Evolutionary conservation across 2,797 vertebrate species (phyloP).

Genomic region (Eulemur coronatus): DNA sequence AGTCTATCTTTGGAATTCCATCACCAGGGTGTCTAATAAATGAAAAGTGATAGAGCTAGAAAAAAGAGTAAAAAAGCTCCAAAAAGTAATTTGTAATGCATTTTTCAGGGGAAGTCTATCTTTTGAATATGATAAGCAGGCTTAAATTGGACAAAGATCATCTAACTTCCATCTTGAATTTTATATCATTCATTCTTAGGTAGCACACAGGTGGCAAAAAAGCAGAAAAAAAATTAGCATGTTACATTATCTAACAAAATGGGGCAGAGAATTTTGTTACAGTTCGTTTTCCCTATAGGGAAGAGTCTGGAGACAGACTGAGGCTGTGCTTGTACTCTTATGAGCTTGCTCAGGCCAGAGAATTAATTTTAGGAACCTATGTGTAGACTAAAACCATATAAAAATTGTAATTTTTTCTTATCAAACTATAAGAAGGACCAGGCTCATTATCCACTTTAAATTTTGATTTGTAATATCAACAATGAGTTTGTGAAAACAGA

Average conservation of each 20-base stretch:
- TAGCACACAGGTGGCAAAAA: not conserved
- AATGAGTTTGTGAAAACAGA: not conserved
- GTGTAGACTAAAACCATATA: not conserved
- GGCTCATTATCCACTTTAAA: not conserved
- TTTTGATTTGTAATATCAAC: not conserved
- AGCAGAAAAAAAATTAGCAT: not conserved
- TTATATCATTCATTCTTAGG: not conserved
- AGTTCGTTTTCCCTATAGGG: not conserved
- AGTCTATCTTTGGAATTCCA: not conserved
- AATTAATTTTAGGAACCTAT: not conserved
- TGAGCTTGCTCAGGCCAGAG: not conserved
- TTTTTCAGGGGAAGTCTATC: not conserved
- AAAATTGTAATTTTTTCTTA: not conserved
- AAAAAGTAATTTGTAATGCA: not conserved
- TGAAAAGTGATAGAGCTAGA: not conserved
- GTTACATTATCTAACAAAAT: not conserved
- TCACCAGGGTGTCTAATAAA: not conserved
- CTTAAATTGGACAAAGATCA: not conserved
- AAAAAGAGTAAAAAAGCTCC: not conserved
- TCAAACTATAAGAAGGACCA: not conserved
- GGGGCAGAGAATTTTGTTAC: not conserved
- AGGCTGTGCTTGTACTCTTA: not conserved
- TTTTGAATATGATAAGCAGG: not conserved
- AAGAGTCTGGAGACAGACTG: not conserved
- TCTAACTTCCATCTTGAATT: not conserved